phyloP scores from a whole-genome alignment of 2,888 invertebrate genomes.

The Stratiomys singularior region DNA sequence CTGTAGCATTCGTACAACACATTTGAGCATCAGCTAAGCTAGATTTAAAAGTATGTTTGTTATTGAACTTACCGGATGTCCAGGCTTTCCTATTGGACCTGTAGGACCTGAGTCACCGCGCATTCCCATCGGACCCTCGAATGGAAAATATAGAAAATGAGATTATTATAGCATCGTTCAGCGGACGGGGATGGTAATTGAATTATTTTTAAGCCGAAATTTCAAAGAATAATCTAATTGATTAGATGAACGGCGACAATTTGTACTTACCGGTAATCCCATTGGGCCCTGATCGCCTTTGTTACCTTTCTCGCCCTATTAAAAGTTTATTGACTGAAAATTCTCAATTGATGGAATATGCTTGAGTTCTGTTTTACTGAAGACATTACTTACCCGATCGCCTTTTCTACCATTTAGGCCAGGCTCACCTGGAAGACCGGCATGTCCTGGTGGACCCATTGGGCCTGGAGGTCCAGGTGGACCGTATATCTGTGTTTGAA shows the following conservation, averaged over 20 bases:
- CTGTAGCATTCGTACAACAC: neutral
- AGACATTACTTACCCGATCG: slow-evolving; percentile 73
- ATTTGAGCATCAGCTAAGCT: neutral
- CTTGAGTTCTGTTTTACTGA: slow-evolving; percentile 34
- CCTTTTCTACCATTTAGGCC: slow-evolving; percentile 84
- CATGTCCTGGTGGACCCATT: slow-evolving; percentile 78
- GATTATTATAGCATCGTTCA: neutral
- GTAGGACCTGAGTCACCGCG: slow-evolving; percentile 64
- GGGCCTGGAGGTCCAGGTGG: slow-evolving; percentile 71
- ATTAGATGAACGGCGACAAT: no score
- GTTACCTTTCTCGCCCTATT: slow-evolving; percentile 63
- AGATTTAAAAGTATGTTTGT: neutral
- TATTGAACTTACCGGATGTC: slow-evolving; percentile 62
- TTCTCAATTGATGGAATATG: slow-evolving; percentile 50
- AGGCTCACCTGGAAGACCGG: slow-evolving; percentile 67
- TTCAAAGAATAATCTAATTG: neutral
- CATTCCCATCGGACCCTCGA: slow-evolving; percentile 65
- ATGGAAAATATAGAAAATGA: slow-evolving; percentile 48
- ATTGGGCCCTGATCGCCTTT: slow-evolving; percentile 79
- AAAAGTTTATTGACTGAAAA: slow-evolving; percentile 54
- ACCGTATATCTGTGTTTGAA: slow-evolving; percentile 68
- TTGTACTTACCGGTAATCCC: slow-evolving; percentile 89
- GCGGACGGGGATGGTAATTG: neutral
- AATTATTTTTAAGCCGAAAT: neutral
- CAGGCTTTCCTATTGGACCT: slow-evolving; percentile 65